Evolutionary conservation across 2,797 vertebrate species (phyloP).

Genomic region (Sternarchorhynchus goeldii): DNA sequence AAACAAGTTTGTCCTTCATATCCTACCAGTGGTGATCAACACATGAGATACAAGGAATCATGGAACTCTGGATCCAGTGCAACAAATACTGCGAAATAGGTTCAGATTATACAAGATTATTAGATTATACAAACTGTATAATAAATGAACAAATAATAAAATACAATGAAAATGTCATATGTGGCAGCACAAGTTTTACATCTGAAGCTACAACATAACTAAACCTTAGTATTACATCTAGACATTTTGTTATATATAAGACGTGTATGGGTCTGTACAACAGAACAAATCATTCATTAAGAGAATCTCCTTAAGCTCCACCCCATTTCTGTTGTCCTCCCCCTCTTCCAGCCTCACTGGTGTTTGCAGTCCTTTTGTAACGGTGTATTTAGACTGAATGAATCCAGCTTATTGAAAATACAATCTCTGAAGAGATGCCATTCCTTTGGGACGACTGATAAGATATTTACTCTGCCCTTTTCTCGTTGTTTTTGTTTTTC

Average conservation of each 20-base stretch:
- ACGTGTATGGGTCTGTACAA: conserved; percentile 66
- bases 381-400: conserved; percentile 69
- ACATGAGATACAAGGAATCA: conserved; percentile 59
- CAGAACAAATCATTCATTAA: conserved; percentile 80
- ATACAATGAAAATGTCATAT: conserved; percentile 71
- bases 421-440: conserved; percentile 68
- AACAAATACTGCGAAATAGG: conserved; percentile 52
- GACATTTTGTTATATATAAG: conserved; percentile 63
- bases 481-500: conserved; percentile 48
- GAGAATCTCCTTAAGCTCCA: conserved; percentile 44
- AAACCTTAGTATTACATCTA: conserved; percentile 65
- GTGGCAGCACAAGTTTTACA: conserved; percentile 76
- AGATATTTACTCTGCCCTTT: conserved; percentile 37
- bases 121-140: conserved; percentile 44
- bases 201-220: conserved; percentile 63
- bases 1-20: conserved; percentile 60
- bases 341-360: conserved; percentile 55
- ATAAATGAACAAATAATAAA: conserved; percentile 65
- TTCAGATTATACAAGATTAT: conserved; percentile 47
- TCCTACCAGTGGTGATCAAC: conserved; percentile 74
- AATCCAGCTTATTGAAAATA: conserved; percentile 71
- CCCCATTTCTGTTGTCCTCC: conserved; percentile 49
- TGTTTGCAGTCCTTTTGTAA: conserved; percentile 73
- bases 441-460: conserved; percentile 56
- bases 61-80: conserved; percentile 64